Percentiles rank a stretch among this genome's conserved stretches.
phyloP scores from a whole-genome alignment of 2,113 vertebrate species.

The Rhynchomys soricoides region DNA sequence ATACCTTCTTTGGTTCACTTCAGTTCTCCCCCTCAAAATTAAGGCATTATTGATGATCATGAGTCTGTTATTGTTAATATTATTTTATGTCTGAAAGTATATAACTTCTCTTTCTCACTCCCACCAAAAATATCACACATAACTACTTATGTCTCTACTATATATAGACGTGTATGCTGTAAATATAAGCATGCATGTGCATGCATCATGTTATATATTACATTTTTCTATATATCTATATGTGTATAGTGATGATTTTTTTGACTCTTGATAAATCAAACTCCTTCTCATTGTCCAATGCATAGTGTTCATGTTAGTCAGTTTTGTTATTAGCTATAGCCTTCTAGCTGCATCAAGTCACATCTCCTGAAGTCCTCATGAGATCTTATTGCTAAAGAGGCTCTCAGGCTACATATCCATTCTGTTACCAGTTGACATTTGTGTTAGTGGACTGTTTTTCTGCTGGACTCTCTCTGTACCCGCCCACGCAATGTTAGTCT shows the following conservation, averaged over 20 bases:
- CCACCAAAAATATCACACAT: background rate
- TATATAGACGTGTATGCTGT: background rate
- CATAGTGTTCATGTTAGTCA: background rate
- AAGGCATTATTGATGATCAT: background rate
- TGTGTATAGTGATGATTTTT: background rate
- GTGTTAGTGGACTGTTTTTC: constrained; percentile 66
- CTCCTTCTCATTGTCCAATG: background rate
- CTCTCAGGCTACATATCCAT: constrained; percentile 57
- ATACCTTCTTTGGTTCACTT: background rate
- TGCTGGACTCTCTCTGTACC: constrained; percentile 69
- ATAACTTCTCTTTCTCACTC: background rate
- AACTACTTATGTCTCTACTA: background rate
- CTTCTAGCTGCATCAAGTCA: background rate
- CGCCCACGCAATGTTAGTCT: constrained; percentile 35
- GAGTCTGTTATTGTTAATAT: background rate
- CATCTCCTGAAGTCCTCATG: background rate
- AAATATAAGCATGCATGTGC: background rate
- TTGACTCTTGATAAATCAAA: background rate
- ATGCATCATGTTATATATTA: background rate
- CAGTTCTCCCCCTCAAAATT: background rate
- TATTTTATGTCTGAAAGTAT: background rate
- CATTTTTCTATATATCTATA: background rate
- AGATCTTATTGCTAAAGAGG: constrained; percentile 50
- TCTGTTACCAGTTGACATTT: constrained; percentile 80
- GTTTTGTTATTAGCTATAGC: background rate